Base-by-base conservation (phyloP, 2,888 invertebrate genomes). In the Andrena flavipes region DNA sequence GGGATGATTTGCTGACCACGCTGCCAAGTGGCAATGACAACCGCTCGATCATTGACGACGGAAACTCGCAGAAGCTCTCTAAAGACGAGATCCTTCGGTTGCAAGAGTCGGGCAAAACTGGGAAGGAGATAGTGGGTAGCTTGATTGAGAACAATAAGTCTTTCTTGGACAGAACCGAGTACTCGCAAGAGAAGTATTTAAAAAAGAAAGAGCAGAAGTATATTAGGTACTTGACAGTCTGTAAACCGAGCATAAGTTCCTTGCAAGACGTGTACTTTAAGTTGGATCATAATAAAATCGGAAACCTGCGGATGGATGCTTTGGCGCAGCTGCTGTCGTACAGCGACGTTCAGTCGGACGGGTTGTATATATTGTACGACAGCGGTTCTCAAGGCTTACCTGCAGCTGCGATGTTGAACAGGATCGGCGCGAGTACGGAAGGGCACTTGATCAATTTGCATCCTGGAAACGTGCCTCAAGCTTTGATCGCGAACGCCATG, bases 171-270 rank as follows among this genome's bases (percentile, higher is more conserved):
- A 99, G 99, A 95, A 99, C 99, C 0, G 98, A 97, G 91, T 99
- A 97, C 93, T 97, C 97, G 0, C 98, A 99, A 93, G 98, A 98
- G 89, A 99, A 99, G 93, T 99, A 99, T 93, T 95, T 99, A 60
- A 97, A 97, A 90, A 99, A 99, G 93, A 99, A 99, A 93, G 97
- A 98, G 90, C 97, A 97, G 89, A 99, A 99, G 94, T 99, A 99
- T 94, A 97, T 96, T 92, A 97, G 97, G 91, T 97, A 96, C 91
- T 94, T 98, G 20, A 96, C 96, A 87, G 95, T 99, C 65, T 94
- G 97, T 5, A 96, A 95, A 91, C 99, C 99, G 0, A 97, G 96
- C 51, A 95, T 99, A 76, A 95, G 98, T 63, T 94, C 97, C n/a
- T 94, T 99, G 62, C 95, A 97, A 26, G 97, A 98, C 89, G 97